phyloP scores from a whole-genome alignment of 2,888 invertebrate genomes.

The Melanotus villosus region DNA sequence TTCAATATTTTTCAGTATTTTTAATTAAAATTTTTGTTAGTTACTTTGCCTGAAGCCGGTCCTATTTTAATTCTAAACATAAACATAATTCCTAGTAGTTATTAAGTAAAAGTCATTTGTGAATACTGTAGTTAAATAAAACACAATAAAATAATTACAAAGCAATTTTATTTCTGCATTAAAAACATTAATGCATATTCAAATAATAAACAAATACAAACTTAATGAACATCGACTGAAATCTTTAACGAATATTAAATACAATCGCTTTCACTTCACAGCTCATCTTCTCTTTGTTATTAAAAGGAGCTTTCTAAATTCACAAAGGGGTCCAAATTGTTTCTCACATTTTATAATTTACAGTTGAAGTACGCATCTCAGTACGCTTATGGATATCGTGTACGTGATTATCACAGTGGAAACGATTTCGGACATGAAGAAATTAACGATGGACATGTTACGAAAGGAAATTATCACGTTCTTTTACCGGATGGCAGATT shows the following conservation, averaged over 20 bases:
- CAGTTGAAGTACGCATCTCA: conserved; percentile 65
- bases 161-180: too few relatives aligned
- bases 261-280: not conserved
- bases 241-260: not conserved
- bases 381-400: conserved; percentile 77
- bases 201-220: too few relatives aligned
- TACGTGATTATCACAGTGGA: conserved; percentile 79
- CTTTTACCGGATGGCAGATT: conserved; percentile 84
- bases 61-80: too few relatives aligned
- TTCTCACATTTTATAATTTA: conserved; percentile 39
- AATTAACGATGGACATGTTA: conserved; percentile 76
- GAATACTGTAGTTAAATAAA: too few relatives aligned
- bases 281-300: not conserved
- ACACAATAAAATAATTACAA: too few relatives aligned
- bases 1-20: too few relatives aligned
- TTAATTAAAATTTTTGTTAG: too few relatives aligned
- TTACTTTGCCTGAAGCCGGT: too few relatives aligned
- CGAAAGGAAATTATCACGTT: conserved; percentile 84
- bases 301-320: not conserved
- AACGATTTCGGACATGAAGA: conserved; percentile 86
- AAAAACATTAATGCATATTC: too few relatives aligned
- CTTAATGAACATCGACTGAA: too few relatives aligned
- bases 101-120: too few relatives aligned
- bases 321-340: not conserved
- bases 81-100: too few relatives aligned